phyloP scores from a whole-genome alignment of 2,797 vertebrate species.

The Melopsittacus undulatus region DNA sequence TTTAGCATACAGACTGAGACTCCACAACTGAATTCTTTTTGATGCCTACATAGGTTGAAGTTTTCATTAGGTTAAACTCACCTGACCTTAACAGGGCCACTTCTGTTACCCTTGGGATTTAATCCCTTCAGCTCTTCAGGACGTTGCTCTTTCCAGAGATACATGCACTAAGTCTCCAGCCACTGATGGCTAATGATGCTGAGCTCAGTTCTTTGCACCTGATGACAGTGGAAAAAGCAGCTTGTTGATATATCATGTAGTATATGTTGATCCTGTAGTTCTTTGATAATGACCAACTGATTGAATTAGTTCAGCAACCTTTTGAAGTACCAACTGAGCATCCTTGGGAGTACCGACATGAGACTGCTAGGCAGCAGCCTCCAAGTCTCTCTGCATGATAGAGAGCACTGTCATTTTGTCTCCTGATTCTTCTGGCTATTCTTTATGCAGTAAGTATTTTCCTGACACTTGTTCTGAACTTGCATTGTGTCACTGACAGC shows the following conservation, averaged over 20 bases:
- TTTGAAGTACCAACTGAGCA: background rate
- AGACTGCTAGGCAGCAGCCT: background rate
- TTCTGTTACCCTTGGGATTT: background rate
- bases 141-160: background rate
- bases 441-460: background rate
- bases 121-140: background rate
- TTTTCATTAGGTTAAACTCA: background rate
- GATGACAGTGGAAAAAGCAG: background rate
- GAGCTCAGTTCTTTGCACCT: background rate
- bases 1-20: background rate
- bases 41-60: background rate
- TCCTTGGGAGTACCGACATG: rapidly evolving
- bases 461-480: background rate
- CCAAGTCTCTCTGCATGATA: rapidly evolving
- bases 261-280: background rate
- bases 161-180: rapidly evolving
- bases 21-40: background rate
- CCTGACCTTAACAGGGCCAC: background rate
- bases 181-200: rapidly evolving
- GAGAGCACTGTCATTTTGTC: background rate
- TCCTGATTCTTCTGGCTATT: background rate
- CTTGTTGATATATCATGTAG: background rate
- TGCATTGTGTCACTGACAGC: background rate
- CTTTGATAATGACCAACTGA: background rate
- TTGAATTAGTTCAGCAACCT: background rate